Percentiles rank a stretch among this genome's conserved stretches.
Evolutionary conservation across 2,888 invertebrate genomes (phyloP).

Genomic region (Troides oblongomaculatus): DNA sequence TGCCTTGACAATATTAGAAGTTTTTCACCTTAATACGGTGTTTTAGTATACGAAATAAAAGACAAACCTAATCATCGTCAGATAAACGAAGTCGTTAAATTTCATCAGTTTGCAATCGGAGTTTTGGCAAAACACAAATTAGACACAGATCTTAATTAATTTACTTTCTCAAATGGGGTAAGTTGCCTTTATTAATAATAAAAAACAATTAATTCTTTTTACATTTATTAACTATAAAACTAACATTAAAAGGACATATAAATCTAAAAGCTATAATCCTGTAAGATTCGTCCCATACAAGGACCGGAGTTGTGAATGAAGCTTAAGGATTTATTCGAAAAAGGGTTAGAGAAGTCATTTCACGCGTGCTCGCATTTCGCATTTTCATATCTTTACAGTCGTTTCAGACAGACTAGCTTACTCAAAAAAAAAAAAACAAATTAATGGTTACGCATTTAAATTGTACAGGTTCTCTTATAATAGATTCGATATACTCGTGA

Average conservation of each 20-base stretch:
- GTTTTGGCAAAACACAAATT: no score
- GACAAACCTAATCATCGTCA: no score
- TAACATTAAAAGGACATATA: slow-evolving; percentile 12
- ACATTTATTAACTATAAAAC: background rate
- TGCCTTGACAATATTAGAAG: no score
- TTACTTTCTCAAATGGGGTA: no score
- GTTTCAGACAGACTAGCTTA: slow-evolving; percentile 11
- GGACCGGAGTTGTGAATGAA: slow-evolving; percentile 23
- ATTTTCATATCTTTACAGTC: slow-evolving; percentile 48
- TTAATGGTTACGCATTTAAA: background rate
- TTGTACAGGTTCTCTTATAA: background rate
- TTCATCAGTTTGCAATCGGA: no score
- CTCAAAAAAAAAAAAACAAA: slow-evolving; percentile 1
- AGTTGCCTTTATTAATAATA: no score
- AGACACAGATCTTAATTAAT: no score
- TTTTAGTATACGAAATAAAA: no score
- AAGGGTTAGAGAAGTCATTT: slow-evolving; percentile 62
- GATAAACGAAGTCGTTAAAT: no score
- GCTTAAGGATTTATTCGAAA: slow-evolving; percentile 43
- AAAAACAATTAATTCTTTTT: background rate
- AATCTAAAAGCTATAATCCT: slow-evolving; percentile 17
- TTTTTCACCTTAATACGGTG: no score
- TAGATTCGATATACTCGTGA: background rate
- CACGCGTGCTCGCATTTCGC: slow-evolving; percentile 63
- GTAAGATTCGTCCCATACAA: slow-evolving; percentile 14